Evolutionary conservation across 1,140 invertebrate species (phyloP).

Genomic region (Brachionus rotundiformis): DNA sequence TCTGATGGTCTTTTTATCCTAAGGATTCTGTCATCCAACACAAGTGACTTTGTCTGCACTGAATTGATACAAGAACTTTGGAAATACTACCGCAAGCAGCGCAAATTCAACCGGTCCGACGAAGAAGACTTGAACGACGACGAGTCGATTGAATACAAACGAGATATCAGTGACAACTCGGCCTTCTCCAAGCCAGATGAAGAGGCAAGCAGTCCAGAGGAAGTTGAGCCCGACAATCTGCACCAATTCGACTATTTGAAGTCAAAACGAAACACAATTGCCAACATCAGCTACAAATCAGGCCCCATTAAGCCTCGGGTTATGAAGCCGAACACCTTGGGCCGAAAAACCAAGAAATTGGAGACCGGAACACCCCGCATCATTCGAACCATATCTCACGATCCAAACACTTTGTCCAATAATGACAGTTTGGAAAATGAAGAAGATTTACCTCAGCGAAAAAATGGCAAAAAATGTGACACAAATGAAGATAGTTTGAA

Average conservation of each 20-base stretch:
- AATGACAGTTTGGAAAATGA: conserved; percentile 34
- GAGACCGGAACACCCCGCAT: background rate
- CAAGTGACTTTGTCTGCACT: conserved; percentile 66
- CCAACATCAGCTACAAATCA: background rate
- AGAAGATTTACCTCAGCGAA: background rate
- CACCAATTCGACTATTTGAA: background rate
- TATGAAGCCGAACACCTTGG: background rate
- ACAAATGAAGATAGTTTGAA: background rate
- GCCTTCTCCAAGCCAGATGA: background rate
- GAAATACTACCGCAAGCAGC: conserved; percentile 62
- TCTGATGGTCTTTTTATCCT: conserved; percentile 67
- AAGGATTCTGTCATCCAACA: conserved; percentile 66
- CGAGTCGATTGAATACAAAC: background rate
- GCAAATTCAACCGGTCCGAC: conserved; percentile 42
- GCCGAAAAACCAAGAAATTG: background rate
- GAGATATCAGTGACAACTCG: background rate
- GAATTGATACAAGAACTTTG: conserved; percentile 66
- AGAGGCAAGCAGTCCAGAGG: background rate
- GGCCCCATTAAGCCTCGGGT: background rate
- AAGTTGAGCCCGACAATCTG: background rate
- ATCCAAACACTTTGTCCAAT: conserved; percentile 8
- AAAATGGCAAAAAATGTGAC: background rate
- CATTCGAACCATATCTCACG: background rate
- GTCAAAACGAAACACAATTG: conserved; percentile 24
- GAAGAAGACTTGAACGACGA: conserved; percentile 36